Conservation (phyloP, 1,140 invertebrate species). For the Cyclargus thomasi region DNA sequence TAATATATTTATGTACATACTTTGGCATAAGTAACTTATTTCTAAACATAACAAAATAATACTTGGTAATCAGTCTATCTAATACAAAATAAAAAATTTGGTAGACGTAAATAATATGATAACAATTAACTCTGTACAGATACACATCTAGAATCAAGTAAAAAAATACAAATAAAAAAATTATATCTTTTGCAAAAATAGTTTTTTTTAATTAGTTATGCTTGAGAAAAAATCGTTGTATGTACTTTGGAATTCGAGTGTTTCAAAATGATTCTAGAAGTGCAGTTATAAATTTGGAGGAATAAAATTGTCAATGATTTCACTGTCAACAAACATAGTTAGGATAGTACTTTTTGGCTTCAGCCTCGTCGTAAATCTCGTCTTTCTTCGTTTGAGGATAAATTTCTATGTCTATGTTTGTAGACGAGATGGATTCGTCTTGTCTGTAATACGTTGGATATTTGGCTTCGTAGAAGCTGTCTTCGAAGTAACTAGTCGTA, state of each 20-base stretch:
- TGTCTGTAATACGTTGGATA: conserved; percentile 39
- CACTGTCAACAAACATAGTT: conserved; percentile 51
- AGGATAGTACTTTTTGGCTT: conserved; percentile 57
- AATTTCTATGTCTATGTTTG: conserved; percentile 30
- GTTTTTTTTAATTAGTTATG: background rate
- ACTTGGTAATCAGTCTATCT: conserved; percentile 54
- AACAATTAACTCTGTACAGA: background rate
- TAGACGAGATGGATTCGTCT: conserved; percentile 27
- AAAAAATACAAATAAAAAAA: background rate
- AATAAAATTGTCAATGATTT: background rate
- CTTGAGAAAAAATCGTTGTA: too few species aligned
- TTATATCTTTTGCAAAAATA: too few species aligned
- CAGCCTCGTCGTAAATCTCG: conserved; percentile 35
- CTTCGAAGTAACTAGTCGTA: conserved; percentile 48
- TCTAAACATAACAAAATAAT: conserved; percentile 44
- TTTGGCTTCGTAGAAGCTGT: conserved; percentile 43
- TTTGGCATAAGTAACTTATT: conserved; percentile 37
- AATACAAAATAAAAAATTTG: conserved; percentile 13
- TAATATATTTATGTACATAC: conserved; percentile 17
- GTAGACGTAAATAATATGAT: background rate
- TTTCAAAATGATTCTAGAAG: background rate
- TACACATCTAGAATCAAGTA: background rate
- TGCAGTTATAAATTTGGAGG: background rate
- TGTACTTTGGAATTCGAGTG: background rate
- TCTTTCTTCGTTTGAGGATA: conserved; percentile 30